phyloP scores from a whole-genome alignment of 2,797 vertebrate genomes.

The Galagoides demidoff region DNA sequence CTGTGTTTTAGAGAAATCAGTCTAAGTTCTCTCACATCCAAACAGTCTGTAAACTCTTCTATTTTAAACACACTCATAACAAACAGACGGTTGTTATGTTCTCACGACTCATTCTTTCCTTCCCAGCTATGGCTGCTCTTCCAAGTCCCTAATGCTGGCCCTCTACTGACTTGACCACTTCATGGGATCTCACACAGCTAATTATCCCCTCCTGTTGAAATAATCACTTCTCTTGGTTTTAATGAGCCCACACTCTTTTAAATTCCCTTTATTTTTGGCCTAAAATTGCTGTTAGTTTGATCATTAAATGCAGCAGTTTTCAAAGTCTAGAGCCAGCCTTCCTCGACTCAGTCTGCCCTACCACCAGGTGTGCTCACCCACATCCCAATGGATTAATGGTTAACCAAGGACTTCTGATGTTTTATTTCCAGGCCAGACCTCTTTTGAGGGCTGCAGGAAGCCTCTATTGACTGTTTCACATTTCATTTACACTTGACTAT shows the following conservation, averaged over 20 bases:
- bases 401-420: not conserved
- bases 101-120: not conserved
- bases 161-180: not conserved
- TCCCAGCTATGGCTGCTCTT: not conserved
- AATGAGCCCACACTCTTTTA: not conserved
- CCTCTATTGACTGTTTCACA: not conserved
- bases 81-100: not conserved
- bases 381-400: not conserved
- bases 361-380: not conserved
- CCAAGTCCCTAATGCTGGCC: not conserved
- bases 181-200: not conserved
- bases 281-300: not conserved
- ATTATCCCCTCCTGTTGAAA: not conserved
- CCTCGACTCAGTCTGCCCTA: not conserved
- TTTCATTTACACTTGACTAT: not conserved
- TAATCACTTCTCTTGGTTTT: not conserved
- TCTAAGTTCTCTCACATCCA: not conserved
- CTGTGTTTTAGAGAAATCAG: not conserved
- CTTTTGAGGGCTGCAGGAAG: not conserved
- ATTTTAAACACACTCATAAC: not conserved
- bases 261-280: too few species aligned
- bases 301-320: not conserved
- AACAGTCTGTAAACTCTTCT: not conserved
- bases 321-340: not conserved
- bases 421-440: not conserved